A percentile compares a stretch with the other conserved stretches of the same genome.
These are phyloP conservation scores for Dreissena polymorpha DNA, from an alignment of 1,140 invertebrate species.

Conservation along the genomic window DNA sequence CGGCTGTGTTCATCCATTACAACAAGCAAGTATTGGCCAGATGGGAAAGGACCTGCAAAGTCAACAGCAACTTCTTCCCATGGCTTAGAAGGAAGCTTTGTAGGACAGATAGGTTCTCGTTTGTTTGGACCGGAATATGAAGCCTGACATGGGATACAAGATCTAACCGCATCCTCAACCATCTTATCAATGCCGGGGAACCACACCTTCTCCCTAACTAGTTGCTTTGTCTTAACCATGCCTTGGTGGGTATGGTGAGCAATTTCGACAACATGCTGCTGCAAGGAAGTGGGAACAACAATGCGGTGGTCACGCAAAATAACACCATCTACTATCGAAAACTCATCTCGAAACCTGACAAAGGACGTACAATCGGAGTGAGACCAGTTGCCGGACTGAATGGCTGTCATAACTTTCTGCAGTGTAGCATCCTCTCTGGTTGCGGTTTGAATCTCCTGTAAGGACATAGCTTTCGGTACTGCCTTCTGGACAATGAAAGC, in stretches of 20 bases:
- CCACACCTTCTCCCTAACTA: conserved; percentile 72
- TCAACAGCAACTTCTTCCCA: conserved; percentile 65
- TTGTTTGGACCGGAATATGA: conserved; percentile 27
- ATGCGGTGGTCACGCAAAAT: conserved; percentile 56
- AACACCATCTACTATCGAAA: conserved; percentile 48
- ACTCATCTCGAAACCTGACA: conserved; percentile 42
- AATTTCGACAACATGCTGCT: conserved; percentile 57
- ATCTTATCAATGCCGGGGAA: conserved; percentile 70
- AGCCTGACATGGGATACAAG: conserved; percentile 67
- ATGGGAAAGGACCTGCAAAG: conserved; percentile 64
- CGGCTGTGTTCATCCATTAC: conserved; percentile 67
- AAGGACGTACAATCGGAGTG: conserved; percentile 4
- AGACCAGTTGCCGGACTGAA: conserved; percentile 52
- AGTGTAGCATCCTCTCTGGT: conserved; percentile 26
- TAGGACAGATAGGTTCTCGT: conserved; percentile 58
- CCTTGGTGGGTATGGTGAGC: conserved; percentile 66
- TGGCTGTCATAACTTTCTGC: conserved; percentile 44
- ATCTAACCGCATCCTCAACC: conserved; percentile 64
- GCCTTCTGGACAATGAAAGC: conserved; percentile 35
- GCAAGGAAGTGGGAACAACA: conserved; percentile 59
- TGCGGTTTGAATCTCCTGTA: conserved; percentile 43
- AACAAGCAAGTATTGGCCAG: conserved; percentile 64
- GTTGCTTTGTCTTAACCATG: conserved; percentile 67
- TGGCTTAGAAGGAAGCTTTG: conserved; percentile 56
- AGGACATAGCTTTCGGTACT: conserved; percentile 45